Base-by-base conservation (phyloP, 30 jellyfish, hydroid and myxozoan genomes). In the Aurelia sp. region DNA sequence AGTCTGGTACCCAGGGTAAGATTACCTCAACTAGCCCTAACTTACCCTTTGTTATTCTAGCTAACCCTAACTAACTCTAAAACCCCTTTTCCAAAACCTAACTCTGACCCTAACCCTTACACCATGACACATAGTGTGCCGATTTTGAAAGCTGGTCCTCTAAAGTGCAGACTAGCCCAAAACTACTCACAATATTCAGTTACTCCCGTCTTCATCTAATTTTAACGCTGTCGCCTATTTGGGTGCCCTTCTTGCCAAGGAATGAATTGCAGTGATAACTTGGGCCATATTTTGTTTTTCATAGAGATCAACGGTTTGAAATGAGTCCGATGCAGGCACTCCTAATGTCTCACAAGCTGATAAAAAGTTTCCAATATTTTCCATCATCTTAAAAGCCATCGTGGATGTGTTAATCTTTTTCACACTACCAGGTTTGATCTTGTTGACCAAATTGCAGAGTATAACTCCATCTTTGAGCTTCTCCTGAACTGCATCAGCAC, bases 241-340 rank as follows among this genome's bases (percentile, higher is more conserved):
- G 24, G 78, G 72, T 5, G 97, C 97, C 76, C 80, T 84, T 74
- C 99, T 74, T 30, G 97, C 98, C 33, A 95, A 68, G 18, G 99
- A 97, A 48, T 81, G 97, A 17, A 95, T 75, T 15, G 93, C 97
- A 61, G 75, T 91, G 50, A 95, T 81, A 6, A 95, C 99, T 57
- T 97, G 98, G n/a, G 83, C 62, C 99, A 95, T 95, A 77, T 95
- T 95, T 79, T 89, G 97, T 31, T 80, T 65, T 21, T 95, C 99
- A 48, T 81, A 80, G 62, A 95, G 64, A 79, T 95, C 97, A n/a
- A 90, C 95, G 15, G 98, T 94, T 72, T 94, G 99, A 72, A 94
- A 94, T 41, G 79, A 53, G 72, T 94, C 99, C 51, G 61, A 30
- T 80, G 71, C 74, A 66, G 73, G 89, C 74, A 80, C 48, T 6